phyloP scores from a whole-genome alignment of 2,113 vertebrate species.

The Catharus bicknelli region DNA sequence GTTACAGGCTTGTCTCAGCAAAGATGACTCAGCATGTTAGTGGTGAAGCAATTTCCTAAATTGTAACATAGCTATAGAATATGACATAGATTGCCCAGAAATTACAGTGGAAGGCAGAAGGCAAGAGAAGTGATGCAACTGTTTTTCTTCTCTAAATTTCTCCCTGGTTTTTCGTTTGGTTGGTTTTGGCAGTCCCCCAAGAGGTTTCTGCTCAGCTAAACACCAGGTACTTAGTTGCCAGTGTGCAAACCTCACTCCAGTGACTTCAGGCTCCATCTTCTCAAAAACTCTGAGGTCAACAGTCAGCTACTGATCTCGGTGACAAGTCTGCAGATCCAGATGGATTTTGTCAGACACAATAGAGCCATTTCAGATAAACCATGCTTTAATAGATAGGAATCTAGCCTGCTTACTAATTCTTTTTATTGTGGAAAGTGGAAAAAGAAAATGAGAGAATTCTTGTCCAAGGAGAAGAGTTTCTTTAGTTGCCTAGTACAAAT shows the following conservation, averaged over 20 bases:
- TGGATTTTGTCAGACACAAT: not conserved
- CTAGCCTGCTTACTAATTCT: not conserved
- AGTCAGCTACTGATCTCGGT: not conserved
- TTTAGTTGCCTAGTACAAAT: not conserved
- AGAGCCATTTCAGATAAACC: not conserved
- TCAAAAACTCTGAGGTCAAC: not conserved
- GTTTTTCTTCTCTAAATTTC: not conserved
- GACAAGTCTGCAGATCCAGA: not conserved
- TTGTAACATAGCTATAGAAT: not conserved
- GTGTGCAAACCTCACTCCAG: not conserved
- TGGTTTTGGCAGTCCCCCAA: not conserved
- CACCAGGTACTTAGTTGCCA: not conserved
- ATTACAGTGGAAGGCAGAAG: not conserved
- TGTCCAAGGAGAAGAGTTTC: not conserved
- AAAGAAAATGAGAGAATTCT: not conserved
- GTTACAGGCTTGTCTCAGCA: not conserved
- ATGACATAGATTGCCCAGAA: not conserved
- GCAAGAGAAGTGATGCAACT: not conserved
- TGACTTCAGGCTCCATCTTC: not conserved
- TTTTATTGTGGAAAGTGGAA: not conserved
- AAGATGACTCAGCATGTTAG: not conserved
- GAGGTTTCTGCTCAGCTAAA: not conserved
- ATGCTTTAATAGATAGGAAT: not conserved
- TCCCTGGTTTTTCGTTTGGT: not conserved
- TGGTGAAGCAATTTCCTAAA: not conserved